Evolutionary conservation across 2,797 vertebrate genomes (phyloP).

Genomic region (Cuculus canorus): DNA sequence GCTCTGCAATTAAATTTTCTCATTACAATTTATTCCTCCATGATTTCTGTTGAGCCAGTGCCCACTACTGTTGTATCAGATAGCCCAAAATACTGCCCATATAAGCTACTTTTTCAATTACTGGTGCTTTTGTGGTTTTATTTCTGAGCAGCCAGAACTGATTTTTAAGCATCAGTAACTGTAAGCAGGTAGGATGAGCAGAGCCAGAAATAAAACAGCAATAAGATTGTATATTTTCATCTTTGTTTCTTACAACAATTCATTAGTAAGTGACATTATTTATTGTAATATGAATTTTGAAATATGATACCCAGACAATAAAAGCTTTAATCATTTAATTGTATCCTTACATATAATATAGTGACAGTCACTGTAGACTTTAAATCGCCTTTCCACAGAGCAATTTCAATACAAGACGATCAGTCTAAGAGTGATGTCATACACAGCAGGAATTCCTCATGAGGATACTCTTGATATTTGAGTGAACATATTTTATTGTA

Average conservation of each 20-base stretch:
- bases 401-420: neutral
- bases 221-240: neutral
- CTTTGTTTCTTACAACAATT: fast-evolving
- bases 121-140: neutral
- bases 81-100: neutral
- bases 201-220: neutral
- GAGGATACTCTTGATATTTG: neutral
- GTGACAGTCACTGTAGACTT: neutral
- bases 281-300: neutral
- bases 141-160: neutral
- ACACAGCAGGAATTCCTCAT: conserved; percentile 8
- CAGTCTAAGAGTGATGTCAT: neutral
- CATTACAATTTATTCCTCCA: neutral
- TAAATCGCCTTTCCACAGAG: conserved; percentile 15
- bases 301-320: neutral
- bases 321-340: neutral
- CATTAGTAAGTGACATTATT: neutral
- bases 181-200: neutral
- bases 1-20: neutral
- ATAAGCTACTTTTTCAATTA: neutral
- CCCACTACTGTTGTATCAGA: neutral
- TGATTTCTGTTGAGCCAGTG: neutral
- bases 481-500: neutral
- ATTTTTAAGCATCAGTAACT: neutral
- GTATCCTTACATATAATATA: neutral